Conservation (phyloP, 2,797 vertebrate genomes). For the Eulemur mongoz region DNA sequence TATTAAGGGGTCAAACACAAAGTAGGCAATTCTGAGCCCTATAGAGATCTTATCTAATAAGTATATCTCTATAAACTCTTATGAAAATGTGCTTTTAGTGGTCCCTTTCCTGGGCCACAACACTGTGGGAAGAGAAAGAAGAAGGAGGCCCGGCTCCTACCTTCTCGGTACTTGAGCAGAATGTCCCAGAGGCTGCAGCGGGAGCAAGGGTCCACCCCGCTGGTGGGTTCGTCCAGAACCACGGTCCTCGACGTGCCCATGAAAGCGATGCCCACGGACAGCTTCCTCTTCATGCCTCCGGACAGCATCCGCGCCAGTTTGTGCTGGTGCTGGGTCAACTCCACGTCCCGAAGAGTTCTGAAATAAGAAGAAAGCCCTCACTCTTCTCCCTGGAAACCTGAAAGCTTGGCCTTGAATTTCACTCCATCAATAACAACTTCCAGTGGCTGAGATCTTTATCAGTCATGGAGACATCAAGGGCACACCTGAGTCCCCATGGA, state of each 20-base stretch:
- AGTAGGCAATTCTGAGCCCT: neutral
- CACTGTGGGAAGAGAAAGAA: neutral
- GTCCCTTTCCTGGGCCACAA: neutral
- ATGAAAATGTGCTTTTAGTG: neutral
- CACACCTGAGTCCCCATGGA: fast-evolving
- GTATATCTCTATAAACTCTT: no score
- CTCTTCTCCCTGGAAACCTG: neutral
- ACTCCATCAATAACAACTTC: neutral
- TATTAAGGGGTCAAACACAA: neutral
- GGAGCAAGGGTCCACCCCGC: conserved; percentile 85
- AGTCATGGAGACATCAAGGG: fast-evolving
- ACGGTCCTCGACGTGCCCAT: conserved; percentile 81
- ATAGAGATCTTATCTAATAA: neutral
- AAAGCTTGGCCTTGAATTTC: neutral
- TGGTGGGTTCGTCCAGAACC: conserved; percentile 86
- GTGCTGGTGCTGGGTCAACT: conserved; percentile 76
- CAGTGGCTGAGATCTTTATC: neutral
- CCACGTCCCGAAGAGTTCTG: conserved; percentile 83
- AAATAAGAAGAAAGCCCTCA: neutral
- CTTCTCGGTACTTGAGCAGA: conserved; percentile 82
- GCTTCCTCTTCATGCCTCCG: conserved; percentile 84
- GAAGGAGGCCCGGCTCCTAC: conserved; percentile 33
- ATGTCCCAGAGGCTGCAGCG: conserved; percentile 84
- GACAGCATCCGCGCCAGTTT: conserved; percentile 79
- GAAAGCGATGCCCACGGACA: conserved; percentile 85